A percentile compares a stretch with the other conserved stretches of the same genome.
Conservation (phyloP, 2,113 vertebrate species). For the Ceuthmochares aereus region DNA sequence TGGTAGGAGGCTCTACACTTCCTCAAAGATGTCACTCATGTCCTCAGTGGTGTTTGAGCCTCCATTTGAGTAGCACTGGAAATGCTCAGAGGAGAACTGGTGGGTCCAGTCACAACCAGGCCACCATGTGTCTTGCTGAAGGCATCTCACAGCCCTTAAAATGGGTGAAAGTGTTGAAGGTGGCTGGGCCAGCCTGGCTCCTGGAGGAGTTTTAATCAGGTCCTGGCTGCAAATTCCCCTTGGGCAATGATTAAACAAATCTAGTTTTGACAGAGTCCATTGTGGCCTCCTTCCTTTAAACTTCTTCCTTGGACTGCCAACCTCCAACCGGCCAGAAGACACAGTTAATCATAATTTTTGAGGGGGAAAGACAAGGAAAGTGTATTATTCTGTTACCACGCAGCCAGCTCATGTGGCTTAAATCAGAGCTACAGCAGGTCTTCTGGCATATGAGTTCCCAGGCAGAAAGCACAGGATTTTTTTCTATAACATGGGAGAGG, state of each 20-base stretch:
- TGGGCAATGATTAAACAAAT: neutral
- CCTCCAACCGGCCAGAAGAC: neutral
- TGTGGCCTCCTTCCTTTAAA: neutral
- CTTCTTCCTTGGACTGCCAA: neutral
- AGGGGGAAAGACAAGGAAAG: neutral
- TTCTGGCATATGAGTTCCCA: neutral
- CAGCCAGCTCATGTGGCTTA: conserved; percentile 46
- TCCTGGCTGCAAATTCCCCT: neutral
- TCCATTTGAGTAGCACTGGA: accelerated
- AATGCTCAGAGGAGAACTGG: neutral
- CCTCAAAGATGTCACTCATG: accelerated
- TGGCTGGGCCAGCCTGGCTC: accelerated
- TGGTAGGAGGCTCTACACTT: neutral
- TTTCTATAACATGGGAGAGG: neutral
- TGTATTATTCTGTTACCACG: neutral
- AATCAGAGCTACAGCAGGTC: neutral
- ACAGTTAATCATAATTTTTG: neutral
- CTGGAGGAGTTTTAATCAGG: accelerated
- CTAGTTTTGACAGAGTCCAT: neutral
- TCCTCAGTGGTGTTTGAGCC: neutral
- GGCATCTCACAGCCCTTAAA: neutral
- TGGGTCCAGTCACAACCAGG: neutral
- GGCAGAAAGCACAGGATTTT: conserved; percentile 16
- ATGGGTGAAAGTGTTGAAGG: neutral
- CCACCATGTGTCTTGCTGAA: neutral